phyloP scores from a whole-genome alignment of 30 jellyfish, hydroid and myxozoan genomes.

The Hydra vulgaris region DNA sequence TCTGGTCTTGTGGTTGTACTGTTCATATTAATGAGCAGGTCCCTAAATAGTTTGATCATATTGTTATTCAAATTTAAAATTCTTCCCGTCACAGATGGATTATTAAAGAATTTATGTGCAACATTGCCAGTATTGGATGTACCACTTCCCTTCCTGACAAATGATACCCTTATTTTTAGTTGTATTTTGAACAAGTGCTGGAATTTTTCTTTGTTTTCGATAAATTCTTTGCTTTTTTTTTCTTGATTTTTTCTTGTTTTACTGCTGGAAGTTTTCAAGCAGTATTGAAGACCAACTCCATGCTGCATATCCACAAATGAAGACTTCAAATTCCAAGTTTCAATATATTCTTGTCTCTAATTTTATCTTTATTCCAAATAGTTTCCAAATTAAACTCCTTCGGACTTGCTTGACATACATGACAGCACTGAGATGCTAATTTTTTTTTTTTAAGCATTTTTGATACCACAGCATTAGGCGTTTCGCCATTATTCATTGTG shows the following conservation, averaged over 20 bases:
- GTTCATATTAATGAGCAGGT: neutral
- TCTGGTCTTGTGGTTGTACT: neutral
- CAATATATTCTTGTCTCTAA: neutral
- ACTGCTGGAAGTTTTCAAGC: neutral
- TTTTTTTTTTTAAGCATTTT: neutral
- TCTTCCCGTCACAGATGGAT: neutral
- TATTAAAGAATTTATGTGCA: neutral
- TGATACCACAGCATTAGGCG: neutral
- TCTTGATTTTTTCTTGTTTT: neutral
- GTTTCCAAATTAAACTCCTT: neutral
- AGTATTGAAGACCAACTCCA: neutral
- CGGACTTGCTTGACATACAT: neutral
- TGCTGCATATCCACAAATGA: neutral
- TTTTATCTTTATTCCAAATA: neutral
- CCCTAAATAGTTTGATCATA: neutral
- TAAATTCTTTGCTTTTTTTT: neutral
- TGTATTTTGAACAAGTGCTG: neutral
- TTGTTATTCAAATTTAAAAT: neutral
- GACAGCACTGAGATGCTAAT: neutral
- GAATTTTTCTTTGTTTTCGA: neutral
- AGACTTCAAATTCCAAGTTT: neutral
- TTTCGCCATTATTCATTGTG: neutral
- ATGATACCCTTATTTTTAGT: neutral
- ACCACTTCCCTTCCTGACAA: neutral
- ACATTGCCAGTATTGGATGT: neutral